These are phyloP conservation scores for Excalfactoria chinensis DNA, from an alignment of 2,113 vertebrate species.

Conservation along the genomic window DNA sequence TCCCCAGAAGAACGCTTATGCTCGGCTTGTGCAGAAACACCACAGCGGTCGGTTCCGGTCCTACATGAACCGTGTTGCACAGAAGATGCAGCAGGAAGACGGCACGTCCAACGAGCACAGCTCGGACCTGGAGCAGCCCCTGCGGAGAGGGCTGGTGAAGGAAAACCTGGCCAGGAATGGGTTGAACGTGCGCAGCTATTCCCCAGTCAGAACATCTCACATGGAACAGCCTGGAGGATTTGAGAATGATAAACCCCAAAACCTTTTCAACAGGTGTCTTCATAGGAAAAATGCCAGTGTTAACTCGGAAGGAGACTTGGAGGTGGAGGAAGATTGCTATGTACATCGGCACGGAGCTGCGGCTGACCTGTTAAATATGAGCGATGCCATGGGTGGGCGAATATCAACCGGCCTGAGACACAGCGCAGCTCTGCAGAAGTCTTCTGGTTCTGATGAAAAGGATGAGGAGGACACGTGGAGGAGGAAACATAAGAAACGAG, in stretches of 20 bases:
- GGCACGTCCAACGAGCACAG: neutral
- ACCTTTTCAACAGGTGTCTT: neutral
- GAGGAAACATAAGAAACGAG: constrained; percentile 38
- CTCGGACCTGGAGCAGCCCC: constrained; percentile 45
- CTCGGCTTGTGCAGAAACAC: constrained; percentile 85
- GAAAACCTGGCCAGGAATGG: constrained; percentile 73
- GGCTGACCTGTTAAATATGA: neutral
- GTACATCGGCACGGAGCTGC: neutral
- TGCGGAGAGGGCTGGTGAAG: constrained; percentile 55
- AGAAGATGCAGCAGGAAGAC: constrained; percentile 76
- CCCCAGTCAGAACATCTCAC: constrained; percentile 56
- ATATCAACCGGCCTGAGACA: neutral
- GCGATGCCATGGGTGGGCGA: neutral
- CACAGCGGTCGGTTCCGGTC: constrained; percentile 82
- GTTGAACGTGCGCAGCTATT: constrained; percentile 62
- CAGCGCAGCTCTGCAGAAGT: constrained; percentile 26
- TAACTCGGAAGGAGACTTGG: constrained; percentile 76
- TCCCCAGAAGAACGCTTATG: constrained; percentile 87
- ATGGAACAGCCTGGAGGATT: constrained; percentile 72
- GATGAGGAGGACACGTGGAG: constrained; percentile 29
- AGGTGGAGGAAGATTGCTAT: constrained; percentile 73
- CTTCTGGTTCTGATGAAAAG: constrained; percentile 57
- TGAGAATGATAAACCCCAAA: constrained; percentile 64
- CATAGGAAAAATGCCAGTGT: constrained; percentile 62
- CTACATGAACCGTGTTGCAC: constrained; percentile 79